phyloP scores from a whole-genome alignment of 2,113 vertebrate genomes.

The Rissa tridactyla region DNA sequence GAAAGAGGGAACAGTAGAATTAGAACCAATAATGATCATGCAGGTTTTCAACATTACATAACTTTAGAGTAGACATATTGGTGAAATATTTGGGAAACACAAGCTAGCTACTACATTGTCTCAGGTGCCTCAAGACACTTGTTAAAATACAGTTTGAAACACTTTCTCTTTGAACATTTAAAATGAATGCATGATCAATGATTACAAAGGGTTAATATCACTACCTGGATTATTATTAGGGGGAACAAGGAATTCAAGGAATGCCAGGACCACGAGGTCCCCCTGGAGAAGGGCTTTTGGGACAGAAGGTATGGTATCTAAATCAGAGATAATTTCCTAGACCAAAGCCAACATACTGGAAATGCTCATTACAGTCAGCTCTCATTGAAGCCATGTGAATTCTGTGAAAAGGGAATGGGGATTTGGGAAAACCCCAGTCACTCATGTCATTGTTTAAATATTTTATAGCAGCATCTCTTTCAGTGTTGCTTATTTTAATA shows the following conservation, averaged over 20 bases:
- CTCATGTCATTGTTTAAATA: not conserved
- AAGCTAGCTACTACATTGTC: not conserved
- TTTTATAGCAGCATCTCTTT: not conserved
- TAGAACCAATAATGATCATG: not conserved
- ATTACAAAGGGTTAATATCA: constrained; percentile 3
- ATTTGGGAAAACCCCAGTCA: not conserved
- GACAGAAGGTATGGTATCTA: constrained; percentile 79
- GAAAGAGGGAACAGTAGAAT: not conserved
- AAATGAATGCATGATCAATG: not conserved
- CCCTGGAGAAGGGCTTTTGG: constrained; percentile 84
- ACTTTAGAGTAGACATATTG: not conserved
- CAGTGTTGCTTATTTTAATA: not conserved
- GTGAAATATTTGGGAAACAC: not conserved
- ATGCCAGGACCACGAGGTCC: constrained; percentile 85
- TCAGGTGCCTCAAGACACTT: not conserved
- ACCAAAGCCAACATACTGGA: not conserved
- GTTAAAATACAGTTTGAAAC: not conserved
- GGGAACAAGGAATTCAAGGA: constrained; percentile 85
- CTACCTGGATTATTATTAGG: constrained; percentile 71
- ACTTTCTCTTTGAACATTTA: not conserved
- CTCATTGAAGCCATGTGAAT: not conserved
- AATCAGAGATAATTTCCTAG: not conserved
- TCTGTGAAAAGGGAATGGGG: not conserved
- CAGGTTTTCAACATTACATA: not conserved
- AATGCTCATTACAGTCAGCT: not conserved